Evolutionary conservation across 2,888 invertebrate species (phyloP).

Genomic region (Plebejus melissa): DNA sequence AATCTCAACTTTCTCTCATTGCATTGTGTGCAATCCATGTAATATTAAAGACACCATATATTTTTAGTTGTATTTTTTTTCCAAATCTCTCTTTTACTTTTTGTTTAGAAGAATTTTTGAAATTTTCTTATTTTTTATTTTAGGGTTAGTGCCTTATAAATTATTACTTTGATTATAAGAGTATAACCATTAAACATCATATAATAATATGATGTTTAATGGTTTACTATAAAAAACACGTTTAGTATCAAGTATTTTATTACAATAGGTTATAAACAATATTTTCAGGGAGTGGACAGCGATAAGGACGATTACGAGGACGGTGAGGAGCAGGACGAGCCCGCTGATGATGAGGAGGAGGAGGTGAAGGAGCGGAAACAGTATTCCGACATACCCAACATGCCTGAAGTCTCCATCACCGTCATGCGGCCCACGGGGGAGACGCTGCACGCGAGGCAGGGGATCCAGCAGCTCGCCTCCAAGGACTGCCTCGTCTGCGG

Average conservation of each 20-base stretch:
- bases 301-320: conserved; percentile 60
- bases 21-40: too few relatives aligned
- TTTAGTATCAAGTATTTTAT: neutral
- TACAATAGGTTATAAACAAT: neutral
- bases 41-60: neutral
- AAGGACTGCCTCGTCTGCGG: conserved; percentile 74
- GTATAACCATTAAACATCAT: too few relatives aligned
- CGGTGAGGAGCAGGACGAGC: conserved; percentile 56
- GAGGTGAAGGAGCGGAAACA: conserved; percentile 48
- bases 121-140: neutral
- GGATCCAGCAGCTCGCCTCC: conserved; percentile 72
- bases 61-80: too few relatives aligned
- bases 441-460: conserved; percentile 66
- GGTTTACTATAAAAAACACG: too few relatives aligned
- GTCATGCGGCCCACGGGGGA: conserved; percentile 71
- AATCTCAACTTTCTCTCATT: too few relatives aligned
- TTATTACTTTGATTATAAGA: neutral
- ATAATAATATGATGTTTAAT: too few relatives aligned
- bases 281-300: conserved; percentile 66
- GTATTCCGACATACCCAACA: conserved; percentile 52
- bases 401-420: conserved; percentile 72
- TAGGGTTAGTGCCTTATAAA: neutral
- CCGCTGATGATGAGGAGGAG: conserved; percentile 51
- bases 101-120: neutral
- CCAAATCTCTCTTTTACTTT: too few relatives aligned